Evolutionary conservation across 2,113 vertebrate genomes (phyloP), one percentile per base, ranked within the genome.

Genomic region (Cyanoliseus patagonus): DNA sequence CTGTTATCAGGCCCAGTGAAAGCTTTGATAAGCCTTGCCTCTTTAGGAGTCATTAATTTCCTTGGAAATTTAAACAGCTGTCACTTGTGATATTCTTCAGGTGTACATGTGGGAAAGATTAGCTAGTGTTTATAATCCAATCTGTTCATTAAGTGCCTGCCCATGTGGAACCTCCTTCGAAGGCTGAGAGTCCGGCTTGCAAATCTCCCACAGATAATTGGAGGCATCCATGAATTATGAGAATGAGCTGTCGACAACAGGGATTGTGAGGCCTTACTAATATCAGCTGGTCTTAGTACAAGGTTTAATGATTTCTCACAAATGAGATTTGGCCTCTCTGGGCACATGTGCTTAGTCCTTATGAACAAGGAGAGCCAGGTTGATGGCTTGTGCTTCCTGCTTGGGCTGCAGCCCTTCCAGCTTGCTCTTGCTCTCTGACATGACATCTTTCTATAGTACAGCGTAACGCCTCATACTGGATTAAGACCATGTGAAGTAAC

Each of bases 51-150:
- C 97, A 98, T 98, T 98, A 98, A 97, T 98, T 98, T 97, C 86
- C 97, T 85, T 97, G 95, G 93, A 98, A 98, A 98, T 98, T 98
- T 98, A 98, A 98, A 98, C 98, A 98, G 98, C 97, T 98, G 98
- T 98, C 98, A 98, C 94, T 97, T 97, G 97, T 98, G 98, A 98
- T 94, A 97, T 96, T 98, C 96, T 96, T 98, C 98, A 98, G 98
- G 98, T 98, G 97, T 97, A 97, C 98, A 98, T 98, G 98, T 98
- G 98, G 98, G 97, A 98, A 98, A 98, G 98, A 98, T 98, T 98
- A 98, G 97, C 97, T 79, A 83, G 92, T 98, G 98, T 98, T 98
- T 98, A 98, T 98, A 98, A 98, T 96, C 97, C 86, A 92, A 97
- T 94, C 97, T 98, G 97, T 97, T 98, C 97, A 97, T 98, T 98